Evolutionary conservation across 2,113 vertebrate genomes (phyloP).

Genomic region (Cervus canadensis): DNA sequence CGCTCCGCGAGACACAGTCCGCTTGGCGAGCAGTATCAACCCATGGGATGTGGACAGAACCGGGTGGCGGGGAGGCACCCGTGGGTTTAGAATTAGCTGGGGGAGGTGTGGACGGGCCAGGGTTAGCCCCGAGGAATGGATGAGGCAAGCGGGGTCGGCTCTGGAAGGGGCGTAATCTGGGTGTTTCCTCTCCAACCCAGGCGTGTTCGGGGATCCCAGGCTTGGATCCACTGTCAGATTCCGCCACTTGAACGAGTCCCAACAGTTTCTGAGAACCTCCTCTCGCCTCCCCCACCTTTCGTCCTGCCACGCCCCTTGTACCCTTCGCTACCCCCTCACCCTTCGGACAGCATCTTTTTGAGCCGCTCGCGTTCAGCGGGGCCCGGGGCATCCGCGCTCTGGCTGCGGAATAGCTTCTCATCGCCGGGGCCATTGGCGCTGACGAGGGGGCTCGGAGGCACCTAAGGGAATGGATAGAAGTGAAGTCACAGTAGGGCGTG

Average conservation of each 20-base stretch:
- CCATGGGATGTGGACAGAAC: not conserved
- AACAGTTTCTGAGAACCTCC: not conserved
- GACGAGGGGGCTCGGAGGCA: slow-evolving; percentile 81
- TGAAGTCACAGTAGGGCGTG: not conserved
- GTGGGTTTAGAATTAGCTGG: not conserved
- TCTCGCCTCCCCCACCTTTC: not conserved
- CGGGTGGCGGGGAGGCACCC: not conserved
- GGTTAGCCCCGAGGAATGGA: not conserved
- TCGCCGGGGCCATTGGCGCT: slow-evolving; percentile 92
- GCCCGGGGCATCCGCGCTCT: slow-evolving; percentile 93
- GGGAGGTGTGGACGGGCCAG: not conserved
- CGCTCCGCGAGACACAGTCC: not conserved
- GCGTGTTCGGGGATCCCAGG: not conserved
- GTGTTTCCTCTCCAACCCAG: too few relatives aligned
- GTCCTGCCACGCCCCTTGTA: not conserved
- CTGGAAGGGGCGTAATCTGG: not conserved
- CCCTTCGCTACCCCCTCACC: slow-evolving; percentile 76
- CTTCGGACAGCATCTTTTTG: slow-evolving; percentile 97
- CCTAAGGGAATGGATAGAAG: slow-evolving; percentile 57
- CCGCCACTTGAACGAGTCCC: not conserved
- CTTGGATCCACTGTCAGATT: not conserved
- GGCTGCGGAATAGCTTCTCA: slow-evolving; percentile 95
- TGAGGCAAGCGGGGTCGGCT: not conserved
- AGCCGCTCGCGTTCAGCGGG: slow-evolving; percentile 92
- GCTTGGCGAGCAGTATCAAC: not conserved